A percentile compares a stretch with the other conserved stretches of the same genome.
These are phyloP conservation scores for Dreissena polymorpha DNA, from an alignment of 1,140 invertebrate species.

Conservation along the genomic window DNA sequence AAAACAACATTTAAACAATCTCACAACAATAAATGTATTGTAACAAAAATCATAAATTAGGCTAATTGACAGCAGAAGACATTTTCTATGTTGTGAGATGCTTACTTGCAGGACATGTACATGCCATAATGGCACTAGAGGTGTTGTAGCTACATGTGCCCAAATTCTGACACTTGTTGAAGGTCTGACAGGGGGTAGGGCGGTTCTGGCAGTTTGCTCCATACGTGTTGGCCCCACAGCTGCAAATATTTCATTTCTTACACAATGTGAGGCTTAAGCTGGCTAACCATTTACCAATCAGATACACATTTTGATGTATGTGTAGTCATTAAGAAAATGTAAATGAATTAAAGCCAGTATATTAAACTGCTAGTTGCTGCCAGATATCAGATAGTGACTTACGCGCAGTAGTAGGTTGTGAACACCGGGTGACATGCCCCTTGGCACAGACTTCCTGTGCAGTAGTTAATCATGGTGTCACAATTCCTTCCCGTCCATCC, in stretches of 20 bases:
- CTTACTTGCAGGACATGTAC: constrained; percentile 37
- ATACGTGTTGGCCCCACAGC: constrained; percentile 38
- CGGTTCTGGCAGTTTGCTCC: constrained; percentile 36
- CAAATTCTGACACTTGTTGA: constrained; percentile 46
- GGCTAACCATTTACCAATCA: too few relatives aligned
- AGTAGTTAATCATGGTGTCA: constrained; percentile 82
- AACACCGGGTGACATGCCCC: constrained; percentile 90
- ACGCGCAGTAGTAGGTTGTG: constrained; percentile 55
- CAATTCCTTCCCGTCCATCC: constrained; percentile 97
- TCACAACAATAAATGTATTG: too few relatives aligned
- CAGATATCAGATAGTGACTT: not conserved
- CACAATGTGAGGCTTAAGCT: too few relatives aligned
- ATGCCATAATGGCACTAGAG: constrained; percentile 1
- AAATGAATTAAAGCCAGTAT: too few relatives aligned
- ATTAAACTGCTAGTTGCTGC: too few relatives aligned
- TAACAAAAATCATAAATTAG: too few relatives aligned
- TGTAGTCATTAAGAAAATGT: too few relatives aligned
- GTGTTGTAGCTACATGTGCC: constrained; percentile 12
- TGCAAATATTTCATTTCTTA: constrained; percentile 24
- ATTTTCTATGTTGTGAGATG: not conserved
- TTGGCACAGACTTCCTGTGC: constrained; percentile 90
- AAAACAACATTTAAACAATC: too few relatives aligned
- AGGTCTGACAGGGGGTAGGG: constrained; percentile 31
- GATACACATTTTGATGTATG: too few relatives aligned
- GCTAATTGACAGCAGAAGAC: too few relatives aligned